These are phyloP conservation scores for Drosophila nigrodunni DNA, from an alignment of 1,140 invertebrate genomes.

Conservation along the genomic window DNA sequence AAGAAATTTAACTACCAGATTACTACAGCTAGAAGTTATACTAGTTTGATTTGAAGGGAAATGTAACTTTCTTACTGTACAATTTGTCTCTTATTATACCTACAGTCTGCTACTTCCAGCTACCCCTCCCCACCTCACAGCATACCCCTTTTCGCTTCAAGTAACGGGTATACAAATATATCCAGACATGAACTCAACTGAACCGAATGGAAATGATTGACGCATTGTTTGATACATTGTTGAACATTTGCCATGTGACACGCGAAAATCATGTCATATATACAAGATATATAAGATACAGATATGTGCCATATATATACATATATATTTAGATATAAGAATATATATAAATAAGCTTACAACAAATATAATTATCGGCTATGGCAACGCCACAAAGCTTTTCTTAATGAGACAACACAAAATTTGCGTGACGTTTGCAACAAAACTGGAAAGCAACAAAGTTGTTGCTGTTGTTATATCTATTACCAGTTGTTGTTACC, in stretches of 20 bases:
- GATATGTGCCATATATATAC: neutral
- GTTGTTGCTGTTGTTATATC: slow-evolving; percentile 43
- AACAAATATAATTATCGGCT: slow-evolving; percentile 53
- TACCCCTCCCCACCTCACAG: too few species aligned
- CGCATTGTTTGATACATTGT: slow-evolving; percentile 75
- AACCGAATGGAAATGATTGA: slow-evolving; percentile 60
- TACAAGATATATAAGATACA: neutral
- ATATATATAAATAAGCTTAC: neutral
- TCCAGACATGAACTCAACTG: slow-evolving; percentile 32
- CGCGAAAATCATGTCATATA: slow-evolving; percentile 73
- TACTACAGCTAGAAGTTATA: too few species aligned
- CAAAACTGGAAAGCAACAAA: slow-evolving; percentile 38
- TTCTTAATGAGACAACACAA: slow-evolving; percentile 75
- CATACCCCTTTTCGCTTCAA: too few species aligned
- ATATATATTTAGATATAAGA: neutral
- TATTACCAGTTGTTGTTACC: slow-evolving; percentile 25
- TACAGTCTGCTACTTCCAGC: too few species aligned
- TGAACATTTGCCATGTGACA: slow-evolving; percentile 67
- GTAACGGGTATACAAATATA: too few species aligned
- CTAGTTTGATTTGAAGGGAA: too few species aligned
- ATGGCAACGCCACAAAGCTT: slow-evolving; percentile 52
- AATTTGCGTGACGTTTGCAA: slow-evolving; percentile 70
- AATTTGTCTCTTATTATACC: too few species aligned
- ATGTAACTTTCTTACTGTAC: too few species aligned
- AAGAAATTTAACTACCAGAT: too few species aligned